Percentiles rank a stretch among this genome's conserved stretches.
These are phyloP conservation scores for Drosophila stalkeri DNA, from an alignment of 2,888 invertebrate species.

Conservation along the genomic window DNA sequence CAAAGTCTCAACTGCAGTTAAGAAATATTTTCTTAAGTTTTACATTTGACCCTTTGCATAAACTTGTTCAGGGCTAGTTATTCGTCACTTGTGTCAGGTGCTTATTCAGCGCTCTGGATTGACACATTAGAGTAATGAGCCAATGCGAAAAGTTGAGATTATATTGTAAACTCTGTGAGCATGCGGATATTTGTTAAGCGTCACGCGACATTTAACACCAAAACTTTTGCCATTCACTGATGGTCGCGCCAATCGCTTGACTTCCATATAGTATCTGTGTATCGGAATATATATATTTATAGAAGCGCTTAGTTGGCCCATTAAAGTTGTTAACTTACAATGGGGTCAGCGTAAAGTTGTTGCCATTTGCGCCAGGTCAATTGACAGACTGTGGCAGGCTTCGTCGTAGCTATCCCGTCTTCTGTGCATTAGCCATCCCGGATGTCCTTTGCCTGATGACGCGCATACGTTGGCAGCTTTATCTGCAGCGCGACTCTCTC, in stretches of 20 bases:
- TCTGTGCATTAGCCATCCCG: slow-evolving; percentile 64
- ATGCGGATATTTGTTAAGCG: slow-evolving; percentile 22
- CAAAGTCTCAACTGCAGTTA: background rate
- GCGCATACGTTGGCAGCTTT: slow-evolving; percentile 52
- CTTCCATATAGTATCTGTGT: background rate
- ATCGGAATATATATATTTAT: slow-evolving; percentile 5
- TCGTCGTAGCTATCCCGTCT: slow-evolving; percentile 21
- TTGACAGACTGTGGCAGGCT: slow-evolving; percentile 30
- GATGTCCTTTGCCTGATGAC: slow-evolving; percentile 67
- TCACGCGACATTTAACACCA: slow-evolving; percentile 38
- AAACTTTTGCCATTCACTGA: slow-evolving; percentile 41
- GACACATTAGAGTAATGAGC: slow-evolving; percentile 31
- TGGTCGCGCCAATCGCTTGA: slow-evolving; percentile 28
- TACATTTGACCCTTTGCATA: background rate
- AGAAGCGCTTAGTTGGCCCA: slow-evolving; percentile 50
- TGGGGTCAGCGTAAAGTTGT: slow-evolving; percentile 33
- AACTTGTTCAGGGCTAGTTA: background rate
- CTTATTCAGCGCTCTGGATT: slow-evolving; percentile 20
- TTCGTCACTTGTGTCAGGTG: slow-evolving; percentile 11
- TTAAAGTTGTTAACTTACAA: slow-evolving; percentile 65
- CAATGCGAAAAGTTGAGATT: slow-evolving; percentile 33
- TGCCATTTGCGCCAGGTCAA: slow-evolving; percentile 31
- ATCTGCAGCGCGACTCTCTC: background rate
- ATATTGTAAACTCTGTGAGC: slow-evolving; percentile 19
- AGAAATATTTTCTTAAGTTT: background rate